Evolutionary conservation across 1,140 invertebrate species (phyloP).

Genomic region (Amyelois transitella): DNA sequence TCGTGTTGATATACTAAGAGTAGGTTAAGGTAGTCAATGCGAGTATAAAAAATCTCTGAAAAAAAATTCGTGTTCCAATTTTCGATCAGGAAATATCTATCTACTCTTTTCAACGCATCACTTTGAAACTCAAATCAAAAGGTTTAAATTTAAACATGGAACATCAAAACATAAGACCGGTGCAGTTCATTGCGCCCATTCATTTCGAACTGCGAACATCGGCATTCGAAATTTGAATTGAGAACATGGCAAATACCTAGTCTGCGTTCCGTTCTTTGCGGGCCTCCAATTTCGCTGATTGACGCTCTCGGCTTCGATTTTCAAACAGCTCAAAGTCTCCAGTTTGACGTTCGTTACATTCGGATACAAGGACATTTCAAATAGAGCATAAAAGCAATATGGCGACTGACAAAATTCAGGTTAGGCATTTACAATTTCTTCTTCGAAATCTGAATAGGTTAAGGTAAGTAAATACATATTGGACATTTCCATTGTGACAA

Average conservation of each 20-base stretch:
- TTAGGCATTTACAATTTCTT: too few relatives aligned
- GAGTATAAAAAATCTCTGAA: too few relatives aligned
- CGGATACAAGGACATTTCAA: constrained; percentile 36
- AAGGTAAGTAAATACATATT: too few relatives aligned
- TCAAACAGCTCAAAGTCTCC: constrained; percentile 51
- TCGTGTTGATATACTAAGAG: too few relatives aligned
- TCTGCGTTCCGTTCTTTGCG: constrained; percentile 42
- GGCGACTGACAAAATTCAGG: constrained; percentile 10
- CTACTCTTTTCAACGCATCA: background rate
- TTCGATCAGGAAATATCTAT: background rate
- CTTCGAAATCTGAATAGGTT: too few relatives aligned
- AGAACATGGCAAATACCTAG: constrained; percentile 37
- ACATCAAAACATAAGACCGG: constrained; percentile 34
- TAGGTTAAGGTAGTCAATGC: too few relatives aligned
- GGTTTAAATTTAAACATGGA: background rate
- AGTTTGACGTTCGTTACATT: constrained; percentile 24
- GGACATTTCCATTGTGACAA: too few relatives aligned
- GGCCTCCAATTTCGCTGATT: constrained; percentile 56
- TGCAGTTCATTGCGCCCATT: constrained; percentile 29
- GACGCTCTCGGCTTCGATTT: constrained; percentile 47
- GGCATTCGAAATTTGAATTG: constrained; percentile 49
- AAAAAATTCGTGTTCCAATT: background rate
- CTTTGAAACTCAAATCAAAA: background rate
- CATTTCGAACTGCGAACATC: constrained; percentile 36
- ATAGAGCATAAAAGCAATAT: constrained; percentile 30